Conservation (phyloP, 2,888 invertebrate genomes). For the Dynastes hyllus region DNA sequence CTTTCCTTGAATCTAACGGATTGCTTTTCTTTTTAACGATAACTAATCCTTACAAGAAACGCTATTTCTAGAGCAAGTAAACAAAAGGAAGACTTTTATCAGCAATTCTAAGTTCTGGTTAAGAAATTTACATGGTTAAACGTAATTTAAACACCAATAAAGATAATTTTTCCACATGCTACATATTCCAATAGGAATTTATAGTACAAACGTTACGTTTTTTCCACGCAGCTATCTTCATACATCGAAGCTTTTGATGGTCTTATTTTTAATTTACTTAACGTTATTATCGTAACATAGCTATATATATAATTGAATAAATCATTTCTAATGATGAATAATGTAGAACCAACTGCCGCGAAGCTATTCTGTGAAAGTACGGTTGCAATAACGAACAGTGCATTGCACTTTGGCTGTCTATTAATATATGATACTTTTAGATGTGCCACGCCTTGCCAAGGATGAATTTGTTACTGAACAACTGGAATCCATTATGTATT, state of each 20-base stretch:
- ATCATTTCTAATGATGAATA: slow-evolving; percentile 13
- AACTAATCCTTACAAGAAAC: too few relatives aligned
- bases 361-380: slow-evolving; percentile 41
- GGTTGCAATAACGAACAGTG: slow-evolving; percentile 40
- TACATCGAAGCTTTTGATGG: too few relatives aligned
- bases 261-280: background rate
- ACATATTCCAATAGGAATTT: too few relatives aligned
- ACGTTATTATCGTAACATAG: slow-evolving; percentile 11
- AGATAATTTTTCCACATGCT: too few relatives aligned
- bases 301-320: slow-evolving; percentile 13
- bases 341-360: slow-evolving; percentile 2
- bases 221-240: too few relatives aligned
- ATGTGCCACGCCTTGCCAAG: slow-evolving; percentile 37
- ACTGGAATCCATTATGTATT: slow-evolving; percentile 33
- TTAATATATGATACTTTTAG: slow-evolving; percentile 52
- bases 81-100: too few relatives aligned
- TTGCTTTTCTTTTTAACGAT: background rate
- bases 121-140: too few relatives aligned
- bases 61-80: too few relatives aligned
- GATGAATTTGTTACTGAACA: slow-evolving; percentile 36
- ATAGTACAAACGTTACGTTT: too few relatives aligned
- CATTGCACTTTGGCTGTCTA: slow-evolving; percentile 52
- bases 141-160: too few relatives aligned
- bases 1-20: too few relatives aligned
- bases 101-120: too few relatives aligned